Base-by-base conservation (phyloP, 2,797 vertebrate species). In the Macroramphosus scolopax region DNA sequence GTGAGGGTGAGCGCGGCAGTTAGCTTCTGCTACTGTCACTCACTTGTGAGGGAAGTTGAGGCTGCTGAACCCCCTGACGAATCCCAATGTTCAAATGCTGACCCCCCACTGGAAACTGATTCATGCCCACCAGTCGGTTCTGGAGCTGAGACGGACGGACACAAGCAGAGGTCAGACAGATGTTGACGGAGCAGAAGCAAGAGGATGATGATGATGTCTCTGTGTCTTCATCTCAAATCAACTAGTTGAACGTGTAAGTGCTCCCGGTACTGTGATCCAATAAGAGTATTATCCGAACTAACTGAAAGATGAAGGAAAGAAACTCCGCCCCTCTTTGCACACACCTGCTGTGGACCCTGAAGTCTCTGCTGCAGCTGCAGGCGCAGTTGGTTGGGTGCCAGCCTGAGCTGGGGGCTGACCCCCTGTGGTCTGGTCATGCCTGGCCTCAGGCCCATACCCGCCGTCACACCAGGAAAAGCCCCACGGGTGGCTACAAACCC, bases 311-410 rank as follows among this genome's bases (percentile, higher is more conserved):
- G n/a, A n/a, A n/a, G n/a, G n/a, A n/a, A n/a, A n/a, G n/a, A n/a
- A n/a, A n/a, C n/a, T n/a, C n/a, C n/a, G n/a, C n/a, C n/a, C n/a
- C n/a, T n/a, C n/a, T n/a, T n/a, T n/a, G n/a, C n/a, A n/a, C n/a
- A n/a, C n/a, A 96, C 95, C 92, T 96, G 93, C 83, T 95, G 94
- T 0, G 93, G 93, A 1, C 93, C 92, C 69, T 97, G 95, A 26
- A 98, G 81, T n/a, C 95, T 87, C 80, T 97, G 95, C 68, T 97
- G 95, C 31, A 96, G 91, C 74, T 96, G 95, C 49, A 95, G 89
- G 13, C 94, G 88, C 36, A 98, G 90, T 24, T 96, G 95, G 81
- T 95, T 97, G 51, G 94, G 92, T 0, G 84, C 91, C 55, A 96
- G 89, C 32, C 94, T 82, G 53, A 95, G 87, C 47, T 91, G 93